phyloP scores from a whole-genome alignment of 2,113 vertebrate species.

The Eulacestoma nigropectus region DNA sequence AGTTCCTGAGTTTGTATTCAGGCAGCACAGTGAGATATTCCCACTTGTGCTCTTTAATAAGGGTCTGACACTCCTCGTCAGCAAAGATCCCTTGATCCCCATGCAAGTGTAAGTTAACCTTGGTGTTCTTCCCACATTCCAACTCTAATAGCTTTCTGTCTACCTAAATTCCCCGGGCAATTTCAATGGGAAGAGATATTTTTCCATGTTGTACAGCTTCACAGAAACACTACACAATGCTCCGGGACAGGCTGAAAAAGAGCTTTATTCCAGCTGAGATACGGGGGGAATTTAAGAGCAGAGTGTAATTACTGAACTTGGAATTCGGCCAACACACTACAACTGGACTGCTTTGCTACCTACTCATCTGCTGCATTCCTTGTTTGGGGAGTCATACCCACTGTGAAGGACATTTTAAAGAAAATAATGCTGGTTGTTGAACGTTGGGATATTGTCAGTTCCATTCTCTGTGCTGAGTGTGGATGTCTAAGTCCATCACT shows the following conservation, averaged over 20 bases:
- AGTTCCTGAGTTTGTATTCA: neutral
- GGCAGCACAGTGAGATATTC: neutral
- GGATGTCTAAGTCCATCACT: neutral
- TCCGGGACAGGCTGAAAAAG: neutral
- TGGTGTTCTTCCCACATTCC: neutral
- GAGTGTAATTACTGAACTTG: neutral
- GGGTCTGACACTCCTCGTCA: neutral
- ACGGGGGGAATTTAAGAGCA: neutral
- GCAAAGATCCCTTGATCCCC: neutral
- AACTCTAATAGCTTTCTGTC: conserved; percentile 4
- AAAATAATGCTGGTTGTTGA: neutral
- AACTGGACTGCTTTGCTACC: neutral
- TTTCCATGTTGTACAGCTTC: neutral
- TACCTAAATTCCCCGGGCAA: neutral
- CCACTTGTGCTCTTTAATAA: neutral
- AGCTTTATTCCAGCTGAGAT: neutral
- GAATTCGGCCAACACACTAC: neutral
- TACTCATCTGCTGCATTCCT: neutral
- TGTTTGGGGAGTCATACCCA: neutral
- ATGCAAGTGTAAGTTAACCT: neutral
- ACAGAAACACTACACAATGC: neutral
- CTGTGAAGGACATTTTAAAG: neutral
- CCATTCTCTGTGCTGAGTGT: rapidly evolving
- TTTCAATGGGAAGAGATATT: neutral
- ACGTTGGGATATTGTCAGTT: neutral